Base-by-base conservation (phyloP, 2,888 invertebrate species). In the Glaucopsyche alexis region DNA sequence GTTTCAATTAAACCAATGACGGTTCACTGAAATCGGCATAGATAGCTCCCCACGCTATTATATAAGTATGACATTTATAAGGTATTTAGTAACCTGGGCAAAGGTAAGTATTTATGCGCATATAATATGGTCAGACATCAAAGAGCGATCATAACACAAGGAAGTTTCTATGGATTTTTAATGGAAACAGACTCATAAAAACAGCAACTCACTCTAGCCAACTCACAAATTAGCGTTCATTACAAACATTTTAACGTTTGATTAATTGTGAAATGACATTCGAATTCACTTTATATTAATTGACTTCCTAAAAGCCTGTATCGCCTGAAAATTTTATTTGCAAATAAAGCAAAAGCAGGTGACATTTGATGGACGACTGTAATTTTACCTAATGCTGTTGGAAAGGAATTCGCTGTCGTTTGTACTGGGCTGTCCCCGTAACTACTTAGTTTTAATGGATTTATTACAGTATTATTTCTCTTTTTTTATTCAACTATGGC, bases 281-380 rank as follows among this genome's bases (percentile, higher is more conserved):
- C 49, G 13, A 69, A 19, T 69, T 29, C 13, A 29, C 49, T 69
- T 49, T 47, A 78, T 78, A 78, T 78, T 79, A 77, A 79, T 79
- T 76, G 75, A 75, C 71, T 76, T 76, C 75, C 75, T 76, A 76
- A 79, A 79, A 79, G 75, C 79, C 74, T 73, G 72, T 69, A 74
- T 74, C 73, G 75, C 72, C 42, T 38, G 71, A 75, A 74, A 78
- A 77, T 76, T 77, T 78, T 79, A 78, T 77, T 78, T 71, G 76
- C 77, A 74, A 78, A 78, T 79, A 77, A 79, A 77, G 73, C 78
- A 79, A 77, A 79, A 77, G 73, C 78, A 79, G 79, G 79, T 79
- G 79, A 78, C 78, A 79, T 77, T 79, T 79, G 78, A 79, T 78
- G 76, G 77, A 79, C 76, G 79, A 77, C 74, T 76, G 76, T 78